Evolutionary conservation across 1,140 invertebrate species (phyloP).

Genomic region (Brachystomella parvula): DNA sequence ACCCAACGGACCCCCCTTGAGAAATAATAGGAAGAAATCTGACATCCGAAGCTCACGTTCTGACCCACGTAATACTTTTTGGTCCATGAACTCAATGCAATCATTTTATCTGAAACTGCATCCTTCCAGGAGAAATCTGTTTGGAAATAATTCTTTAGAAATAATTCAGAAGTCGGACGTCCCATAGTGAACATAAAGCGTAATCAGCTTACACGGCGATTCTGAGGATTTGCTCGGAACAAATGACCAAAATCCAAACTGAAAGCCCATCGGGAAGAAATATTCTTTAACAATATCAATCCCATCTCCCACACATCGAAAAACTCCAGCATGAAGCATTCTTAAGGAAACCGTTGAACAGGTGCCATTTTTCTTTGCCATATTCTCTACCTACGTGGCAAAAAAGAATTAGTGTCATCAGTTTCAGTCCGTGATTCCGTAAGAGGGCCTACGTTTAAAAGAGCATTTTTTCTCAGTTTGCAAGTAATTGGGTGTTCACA

Average conservation of each 20-base stretch:
- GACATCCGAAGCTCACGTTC: neutral
- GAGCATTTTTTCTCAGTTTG: slow-evolving; percentile 15
- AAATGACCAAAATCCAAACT: neutral
- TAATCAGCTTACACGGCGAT: no score
- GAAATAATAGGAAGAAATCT: neutral
- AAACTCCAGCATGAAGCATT: slow-evolving; percentile 12
- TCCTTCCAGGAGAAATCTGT: neutral
- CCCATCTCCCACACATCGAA: slow-evolving; percentile 25
- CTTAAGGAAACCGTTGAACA: slow-evolving; percentile 13
- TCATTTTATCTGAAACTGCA: neutral
- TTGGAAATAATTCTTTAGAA: no score
- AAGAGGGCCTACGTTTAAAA: neutral
- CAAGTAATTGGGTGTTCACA: slow-evolving; percentile 29
- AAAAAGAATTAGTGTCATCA: neutral
- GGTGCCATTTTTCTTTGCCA: slow-evolving; percentile 9
- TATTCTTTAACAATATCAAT: slow-evolving; percentile 29
- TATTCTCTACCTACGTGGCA: slow-evolving; percentile 17
- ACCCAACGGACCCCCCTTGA: neutral
- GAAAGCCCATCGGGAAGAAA: slow-evolving; percentile 21
- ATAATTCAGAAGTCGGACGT: no score
- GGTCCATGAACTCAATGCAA: neutral
- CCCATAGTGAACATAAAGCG: no score
- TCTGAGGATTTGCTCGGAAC: no score
- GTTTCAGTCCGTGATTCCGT: neutral
- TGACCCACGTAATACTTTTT: neutral